Evolutionary conservation across 2,113 vertebrate genomes (phyloP), one percentile per base, ranked within the genome.

Genomic region (Lepidothrix coronata): DNA sequence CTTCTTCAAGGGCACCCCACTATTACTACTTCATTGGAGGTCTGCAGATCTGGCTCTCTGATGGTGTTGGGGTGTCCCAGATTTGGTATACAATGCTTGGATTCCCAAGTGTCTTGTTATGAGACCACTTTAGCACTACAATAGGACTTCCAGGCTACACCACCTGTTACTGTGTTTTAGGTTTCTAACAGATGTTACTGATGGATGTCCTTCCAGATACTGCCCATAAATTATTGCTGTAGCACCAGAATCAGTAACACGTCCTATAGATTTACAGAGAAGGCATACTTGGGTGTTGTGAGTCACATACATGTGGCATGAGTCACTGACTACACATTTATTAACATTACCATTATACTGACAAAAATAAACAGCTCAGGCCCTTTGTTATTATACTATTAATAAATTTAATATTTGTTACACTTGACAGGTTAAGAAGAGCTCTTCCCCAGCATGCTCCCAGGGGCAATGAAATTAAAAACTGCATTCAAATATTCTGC

Each of bases 371-470:
- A 30, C 13, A 68, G 39, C 18, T 72, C 24, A 57, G 16, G 8
- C 39, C 13, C 12, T 52, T 5, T 73, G 21, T 52, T 71, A 49
- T 57, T 76, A 41, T 25, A 20, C 10, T 58, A 9, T 54, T 81
- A 66, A 43, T 39, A 66, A 59, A 65, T 72, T 11, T 48, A 82
- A 20, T 78, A 39, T 52, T 68, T 44, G 18, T 52, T 67, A 14
- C 24, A 19, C n/a, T 39, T 62, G 41, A 63, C 51, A 87, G 28
- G 31, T 62, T 46, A 62, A 88, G 27, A 61, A 75, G 20, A 71
- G 5, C 33, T 88, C 12, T 59, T 51, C 12, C 21, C 8, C 33
- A 59, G 12, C 12, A 72, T 0, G 0, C 2, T 75, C 11, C 39
- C 48, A 54, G 30, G 14, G 21, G 10, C 52, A 88, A 66, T 28